These are phyloP conservation scores for Malthinus flaveolus DNA, from an alignment of 2,888 invertebrate genomes.

Conservation along the genomic window DNA sequence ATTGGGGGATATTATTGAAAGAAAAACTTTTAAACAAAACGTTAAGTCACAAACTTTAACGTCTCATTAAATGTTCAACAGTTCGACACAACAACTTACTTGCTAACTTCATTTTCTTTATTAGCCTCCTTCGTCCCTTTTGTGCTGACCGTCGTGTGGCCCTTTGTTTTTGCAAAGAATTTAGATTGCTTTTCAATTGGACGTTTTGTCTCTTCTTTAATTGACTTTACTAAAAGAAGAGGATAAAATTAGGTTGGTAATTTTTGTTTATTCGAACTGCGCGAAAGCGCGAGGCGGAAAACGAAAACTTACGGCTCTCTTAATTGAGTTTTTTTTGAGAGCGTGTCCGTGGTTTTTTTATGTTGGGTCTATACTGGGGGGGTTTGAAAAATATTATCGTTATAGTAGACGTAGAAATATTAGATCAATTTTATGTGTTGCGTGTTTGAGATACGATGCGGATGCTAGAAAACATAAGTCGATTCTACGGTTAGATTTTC, in stretches of 20 bases:
- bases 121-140: constrained; percentile 13
- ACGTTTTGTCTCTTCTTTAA: constrained; percentile 15
- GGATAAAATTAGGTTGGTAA: not conserved
- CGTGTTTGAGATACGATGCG: constrained; percentile 1
- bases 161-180: constrained; percentile 11
- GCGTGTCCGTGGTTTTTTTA: not conserved
- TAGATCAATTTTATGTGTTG: not conserved
- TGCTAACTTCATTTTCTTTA: constrained; percentile 18
- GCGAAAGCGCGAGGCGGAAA: not conserved
- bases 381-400: no score
- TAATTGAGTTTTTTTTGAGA: constrained; percentile 1
- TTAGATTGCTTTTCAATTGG: constrained; percentile 18
- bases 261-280: no score
- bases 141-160: constrained; percentile 12
- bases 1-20: not conserved
- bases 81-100: constrained; percentile 14
- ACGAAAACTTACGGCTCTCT: not conserved
- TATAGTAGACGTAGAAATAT: not conserved
- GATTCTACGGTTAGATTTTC: not conserved
- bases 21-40: constrained; percentile 11
- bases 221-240: constrained; percentile 12
- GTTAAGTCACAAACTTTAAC: constrained; percentile 11
- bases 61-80: constrained; percentile 19
- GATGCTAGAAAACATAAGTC: not conserved
- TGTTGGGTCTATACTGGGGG: no score